Evolutionary conservation across 1,140 invertebrate species (phyloP), one percentile per base, ranked within the genome.

Genomic region (Elymnias hypermnestra): DNA sequence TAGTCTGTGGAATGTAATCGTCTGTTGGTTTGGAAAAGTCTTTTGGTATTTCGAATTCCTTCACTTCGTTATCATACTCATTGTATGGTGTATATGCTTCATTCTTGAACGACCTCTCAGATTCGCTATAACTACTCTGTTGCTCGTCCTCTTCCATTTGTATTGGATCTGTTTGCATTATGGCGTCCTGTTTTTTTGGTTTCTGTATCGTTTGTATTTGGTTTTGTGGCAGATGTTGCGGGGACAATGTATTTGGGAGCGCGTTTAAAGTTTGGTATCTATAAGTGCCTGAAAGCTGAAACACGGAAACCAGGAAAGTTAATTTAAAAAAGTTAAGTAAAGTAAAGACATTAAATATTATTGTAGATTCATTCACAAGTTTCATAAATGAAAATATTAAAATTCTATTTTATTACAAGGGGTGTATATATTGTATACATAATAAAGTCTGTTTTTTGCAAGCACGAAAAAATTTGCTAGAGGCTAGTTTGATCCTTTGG

Each of bases 121-220:
- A 67, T 0, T 75, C 74, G 18, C 53, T 64, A 23, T 63, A 76
- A 1, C 51, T 68, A 42, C 63, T 49, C 8, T 63, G 53, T 53
- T 69, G 9, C 3, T 77, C 72, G 2, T 82, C 79, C 0, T 81
- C 81, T 21, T 84, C 77, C 0, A 58, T 59, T 0, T 54, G 50
- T 6, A 82, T 53, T 0, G 81, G 81, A 19, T 84, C 81, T 0
- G 81, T 84, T 60, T 84, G 81, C 77, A 84, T 84, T 3, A 75
- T 63, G 0, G 81, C 81, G 37, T 84, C 81, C 22, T 83, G 79
- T 49, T 82, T 84, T 35, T 65, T 70, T 0, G 79, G 71, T 47
- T 71, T 76, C 2, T 36, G 33, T 36, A 38, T n/a, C 1, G 33
- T 15, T 28, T 29, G 26, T 1, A 17, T 36, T 10, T 41, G 25